Evolutionary conservation across 2,797 vertebrate species (phyloP), one percentile per base, ranked within the genome.

Genomic region (Darevskia mixta): DNA sequence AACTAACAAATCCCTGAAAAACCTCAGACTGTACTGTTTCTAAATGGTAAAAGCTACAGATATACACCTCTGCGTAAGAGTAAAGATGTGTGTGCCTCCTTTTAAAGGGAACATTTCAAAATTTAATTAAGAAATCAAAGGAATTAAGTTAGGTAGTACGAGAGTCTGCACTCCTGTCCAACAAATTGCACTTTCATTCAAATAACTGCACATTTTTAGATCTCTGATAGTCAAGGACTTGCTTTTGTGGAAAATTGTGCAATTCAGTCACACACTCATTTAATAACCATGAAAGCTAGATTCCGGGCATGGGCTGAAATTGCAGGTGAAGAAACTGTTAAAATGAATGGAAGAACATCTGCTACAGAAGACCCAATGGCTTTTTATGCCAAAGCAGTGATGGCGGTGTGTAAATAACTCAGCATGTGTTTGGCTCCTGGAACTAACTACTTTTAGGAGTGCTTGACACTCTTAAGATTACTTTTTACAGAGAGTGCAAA

Each of bases 1-100:
- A 41, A 90, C 66, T 86, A 67, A 71, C 85, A 45, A 71, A 83
- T 86, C 10, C 83, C 13, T 17, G 8, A 94, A 92, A 94, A 94
- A 93, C 49, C 93, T 90, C 88, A 87, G 64, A 73, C 49, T 87
- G 3, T 8, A 86, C 66, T 69, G 78, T 18, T 61, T 82, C 41
- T 86, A 58, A 61, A 78, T 58, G 69, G 58, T 25, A 45, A 49
- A 80, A 61, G 81, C 2, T 79, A 20, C 7, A 43, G 8, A 72
- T 23, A 76, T 0, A 45, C 1, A 67, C 82, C 82, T 85, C 1
- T 43, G 83, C 90, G 0, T 82, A n/a, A 77, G 90, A 90, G 58
- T 72, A 86, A 0, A 8, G 13, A 9, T 69, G 4, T 20, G 0
- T 29, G 4, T 72, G 20, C 32, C 71, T 45, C 11, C 17, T 87